phyloP scores from a whole-genome alignment of 2,113 vertebrate species.

The Gnathonemus echidnorhynchus region DNA sequence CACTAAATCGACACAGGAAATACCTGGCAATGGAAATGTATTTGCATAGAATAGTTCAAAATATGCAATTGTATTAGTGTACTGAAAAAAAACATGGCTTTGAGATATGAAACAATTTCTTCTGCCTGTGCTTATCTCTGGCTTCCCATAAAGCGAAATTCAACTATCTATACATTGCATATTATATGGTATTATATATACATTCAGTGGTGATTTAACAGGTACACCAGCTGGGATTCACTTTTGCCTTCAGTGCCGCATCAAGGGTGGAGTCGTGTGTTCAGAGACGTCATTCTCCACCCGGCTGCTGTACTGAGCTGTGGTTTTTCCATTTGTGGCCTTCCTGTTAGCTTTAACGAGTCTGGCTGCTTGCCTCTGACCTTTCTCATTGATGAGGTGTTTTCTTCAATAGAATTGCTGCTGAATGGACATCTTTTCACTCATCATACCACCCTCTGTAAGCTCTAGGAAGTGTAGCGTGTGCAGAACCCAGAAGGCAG shows the following conservation, averaged over 20 bases:
- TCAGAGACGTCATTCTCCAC: background rate
- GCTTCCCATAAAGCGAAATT: background rate
- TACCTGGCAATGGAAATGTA: background rate
- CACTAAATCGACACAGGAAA: background rate
- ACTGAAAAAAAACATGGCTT: background rate
- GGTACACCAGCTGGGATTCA: background rate
- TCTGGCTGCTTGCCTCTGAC: background rate
- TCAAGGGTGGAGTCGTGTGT: background rate
- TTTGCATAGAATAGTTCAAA: background rate
- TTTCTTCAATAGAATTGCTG: background rate
- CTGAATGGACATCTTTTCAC: background rate
- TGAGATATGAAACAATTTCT: background rate
- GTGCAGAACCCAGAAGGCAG: background rate
- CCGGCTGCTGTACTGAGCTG: background rate
- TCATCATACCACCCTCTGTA: background rate
- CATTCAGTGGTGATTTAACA: background rate
- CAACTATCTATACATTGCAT: background rate
- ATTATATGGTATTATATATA: background rate
- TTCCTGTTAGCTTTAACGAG: background rate
- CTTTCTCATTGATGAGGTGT: background rate
- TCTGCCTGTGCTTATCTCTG: background rate
- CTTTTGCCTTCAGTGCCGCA: background rate
- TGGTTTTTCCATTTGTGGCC: background rate
- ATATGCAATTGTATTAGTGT: background rate
- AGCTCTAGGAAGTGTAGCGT: background rate